Conservation (phyloP, 2,797 vertebrate species). For the Pseudochromis fuscus region DNA sequence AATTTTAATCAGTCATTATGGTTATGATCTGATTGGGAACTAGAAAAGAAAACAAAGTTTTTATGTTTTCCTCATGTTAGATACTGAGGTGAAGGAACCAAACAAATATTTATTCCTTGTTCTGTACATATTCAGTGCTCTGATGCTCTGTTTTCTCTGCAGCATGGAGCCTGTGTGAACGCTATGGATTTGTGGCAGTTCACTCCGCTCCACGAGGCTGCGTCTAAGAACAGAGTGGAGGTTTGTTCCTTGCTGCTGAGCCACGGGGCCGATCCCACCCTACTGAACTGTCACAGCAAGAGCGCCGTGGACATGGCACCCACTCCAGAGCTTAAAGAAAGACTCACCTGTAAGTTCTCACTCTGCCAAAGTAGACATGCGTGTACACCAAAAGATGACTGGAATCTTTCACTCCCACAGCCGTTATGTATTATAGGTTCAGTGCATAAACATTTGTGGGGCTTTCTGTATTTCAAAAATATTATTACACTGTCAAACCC, state of each 20-base stretch:
- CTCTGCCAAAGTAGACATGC: slow-evolving; percentile 4
- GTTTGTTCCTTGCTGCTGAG: slow-evolving; percentile 96
- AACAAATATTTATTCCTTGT: not conserved
- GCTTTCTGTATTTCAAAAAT: not conserved
- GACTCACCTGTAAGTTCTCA: slow-evolving; percentile 91
- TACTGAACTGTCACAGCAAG: slow-evolving; percentile 98
- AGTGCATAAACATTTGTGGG: not conserved
- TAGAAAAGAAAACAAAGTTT: too few species aligned
- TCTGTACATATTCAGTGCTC: not conserved
- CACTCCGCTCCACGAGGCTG: slow-evolving; percentile 96
- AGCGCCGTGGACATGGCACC: slow-evolving; percentile 98
- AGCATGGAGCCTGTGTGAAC: slow-evolving; percentile 98
- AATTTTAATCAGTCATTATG: too few species aligned
- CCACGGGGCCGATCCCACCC: slow-evolving; percentile 94
- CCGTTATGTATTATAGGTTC: not conserved
- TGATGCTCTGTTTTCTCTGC: slow-evolving; percentile 19
- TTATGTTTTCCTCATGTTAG: not conserved
- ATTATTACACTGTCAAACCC: too few species aligned
- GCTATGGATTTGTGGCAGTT: slow-evolving; percentile 99
- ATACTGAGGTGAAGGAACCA: too few species aligned
- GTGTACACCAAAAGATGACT: not conserved
- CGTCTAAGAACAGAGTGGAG: slow-evolving; percentile 97
- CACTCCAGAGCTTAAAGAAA: slow-evolving; percentile 94
- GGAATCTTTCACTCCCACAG: not conserved
- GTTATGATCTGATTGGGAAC: too few species aligned